phyloP scores from a whole-genome alignment of 2,797 vertebrate species.

The Balearica regulorum region DNA sequence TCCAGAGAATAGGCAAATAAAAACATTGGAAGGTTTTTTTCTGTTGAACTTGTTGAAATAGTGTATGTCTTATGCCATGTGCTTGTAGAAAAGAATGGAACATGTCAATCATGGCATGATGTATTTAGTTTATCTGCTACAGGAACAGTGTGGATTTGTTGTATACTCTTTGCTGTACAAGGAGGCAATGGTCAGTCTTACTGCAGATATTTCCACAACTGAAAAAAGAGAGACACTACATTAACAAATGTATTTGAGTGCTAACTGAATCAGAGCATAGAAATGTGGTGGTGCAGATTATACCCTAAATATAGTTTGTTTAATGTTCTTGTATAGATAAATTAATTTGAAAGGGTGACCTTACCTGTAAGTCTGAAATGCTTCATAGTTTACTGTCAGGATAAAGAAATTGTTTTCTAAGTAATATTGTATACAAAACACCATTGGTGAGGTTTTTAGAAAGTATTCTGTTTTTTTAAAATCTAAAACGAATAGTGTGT shows the following conservation, averaged over 20 bases:
- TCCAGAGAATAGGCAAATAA: slow-evolving; percentile 98
- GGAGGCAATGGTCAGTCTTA: not conserved
- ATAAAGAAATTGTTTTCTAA: not conserved
- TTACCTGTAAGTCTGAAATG: not conserved
- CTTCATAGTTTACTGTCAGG: not conserved
- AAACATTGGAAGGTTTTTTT: not conserved
- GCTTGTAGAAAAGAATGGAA: not conserved
- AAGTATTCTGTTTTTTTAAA: not conserved
- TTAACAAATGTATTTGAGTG: not conserved
- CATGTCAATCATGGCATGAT: not conserved
- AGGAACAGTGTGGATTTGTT: not conserved
- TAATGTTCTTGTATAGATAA: not conserved
- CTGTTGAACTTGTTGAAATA: not conserved
- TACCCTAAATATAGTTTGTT: not conserved
- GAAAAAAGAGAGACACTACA: not conserved
- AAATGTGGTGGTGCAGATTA: not conserved
- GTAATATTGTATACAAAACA: slow-evolving; percentile 1
- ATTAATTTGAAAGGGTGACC: not conserved
- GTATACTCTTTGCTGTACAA: not conserved
- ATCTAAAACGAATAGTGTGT: not conserved
- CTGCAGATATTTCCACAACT: not conserved
- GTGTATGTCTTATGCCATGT: not conserved
- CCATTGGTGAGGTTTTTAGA: not conserved
- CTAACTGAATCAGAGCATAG: not conserved
- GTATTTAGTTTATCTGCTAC: not conserved